Base-by-base conservation (phyloP, 2,797 vertebrate species). In the Champsocephalus esox region DNA sequence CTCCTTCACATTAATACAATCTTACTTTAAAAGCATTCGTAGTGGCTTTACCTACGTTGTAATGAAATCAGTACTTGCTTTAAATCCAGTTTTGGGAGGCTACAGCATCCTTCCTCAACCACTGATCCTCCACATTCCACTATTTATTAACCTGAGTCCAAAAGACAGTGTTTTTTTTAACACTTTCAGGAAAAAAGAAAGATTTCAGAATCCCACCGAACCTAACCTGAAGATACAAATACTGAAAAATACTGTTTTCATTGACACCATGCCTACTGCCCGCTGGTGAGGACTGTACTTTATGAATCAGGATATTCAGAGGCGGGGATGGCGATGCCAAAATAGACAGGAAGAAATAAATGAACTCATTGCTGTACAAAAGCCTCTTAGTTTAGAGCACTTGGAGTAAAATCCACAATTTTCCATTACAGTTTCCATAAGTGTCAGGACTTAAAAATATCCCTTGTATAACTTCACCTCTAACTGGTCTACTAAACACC, bases 281-380 rank as follows among this genome's bases (percentile, higher is more conserved):
- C 46, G 41, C 32, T 21, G 10, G 44, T 12, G 57, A 60, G 14
- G 34, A 59, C 49, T 16, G 17, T 14, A 9, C 52, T 34, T 48
- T 3, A 75, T 77, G 71, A 86, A 77, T 83, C 44, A 28, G 64
- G 34, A 61, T 64, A 73, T 83, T 77, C 28, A 69, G 68, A 56
- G 28, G n/a, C 73, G 44, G 43, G 0, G 12, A 57, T 3, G 9
- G 24, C n/a, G 57, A 63, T 38, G 52, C 61, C 55, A 65, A 50
- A 51, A 19, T 12, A 61, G 55, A 58, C 19, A 6, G 38, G 54
- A 43, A 28, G 16, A 64, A 24, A 62, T 28, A 66, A 62, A 44
- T 17, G n/a, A 69, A 41, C 38, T 28, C 17, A 10, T 2, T 38
- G 21, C 12, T 0, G 32, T 12, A 72, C 48, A 68, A 51, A 49